Base-by-base conservation (phyloP, 2,797 vertebrate genomes). In the Acropternis orthonyx region DNA sequence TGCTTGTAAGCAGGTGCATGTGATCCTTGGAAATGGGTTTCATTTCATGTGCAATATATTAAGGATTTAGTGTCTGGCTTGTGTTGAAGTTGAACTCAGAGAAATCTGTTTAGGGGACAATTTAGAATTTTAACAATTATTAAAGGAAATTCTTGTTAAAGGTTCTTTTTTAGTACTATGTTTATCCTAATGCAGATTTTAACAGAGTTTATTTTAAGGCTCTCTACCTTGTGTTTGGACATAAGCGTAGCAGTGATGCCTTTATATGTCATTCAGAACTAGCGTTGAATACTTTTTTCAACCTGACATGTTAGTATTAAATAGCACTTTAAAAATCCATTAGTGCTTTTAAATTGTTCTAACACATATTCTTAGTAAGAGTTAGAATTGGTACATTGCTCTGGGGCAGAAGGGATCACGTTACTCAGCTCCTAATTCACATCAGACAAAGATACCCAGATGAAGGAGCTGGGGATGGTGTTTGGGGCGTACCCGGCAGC, bases 21-120 rank as follows among this genome's bases (percentile, higher is more conserved):
- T 79, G 71, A 68, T 67, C 61, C 66, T 93, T 86, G 75, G 80
- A 79, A 94, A 80, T 56, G 43, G 43, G 61, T 91, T 88, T 88
- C 30, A n/a, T 76, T 90, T 90, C 51, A 67, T 63, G 26, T 44
- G 34, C 32, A n/a, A 19, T 65, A 1, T 55, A 28, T 80, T 82
- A 72, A 85, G 68, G 75, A 62, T 93, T 88, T 92, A 85, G 46
- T 39, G 66, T 78, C 68, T 89, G 77, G 51, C 78, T 89, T 54
- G 30, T 59, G 41, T 76, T 61, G 63, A 66, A 55, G n/a, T 78
- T 71, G 56, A 91, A 39, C 68, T 89, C 72, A 59, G 23, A 94
- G 79, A 83, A 91, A 72, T 74, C 30, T 62, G 21, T 92, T 91
- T 86, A 78, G 65, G 36, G 77, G 82, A 58, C 61, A 73, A 58